Conservation (phyloP, 2,113 vertebrate genomes). For the Cyprinodon variegatus region DNA sequence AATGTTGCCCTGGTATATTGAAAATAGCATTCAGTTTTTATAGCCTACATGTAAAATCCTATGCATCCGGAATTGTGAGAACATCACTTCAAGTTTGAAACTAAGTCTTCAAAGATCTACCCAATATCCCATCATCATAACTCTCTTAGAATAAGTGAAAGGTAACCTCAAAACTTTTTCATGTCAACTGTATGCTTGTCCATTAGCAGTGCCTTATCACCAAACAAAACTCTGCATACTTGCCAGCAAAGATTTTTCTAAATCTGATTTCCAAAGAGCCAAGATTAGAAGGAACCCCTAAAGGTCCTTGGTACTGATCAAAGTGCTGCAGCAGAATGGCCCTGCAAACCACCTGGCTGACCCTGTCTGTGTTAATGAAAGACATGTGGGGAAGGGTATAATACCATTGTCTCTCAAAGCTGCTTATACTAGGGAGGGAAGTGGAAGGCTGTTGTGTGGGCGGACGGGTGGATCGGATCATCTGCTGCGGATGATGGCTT, state of each 20-base stretch:
- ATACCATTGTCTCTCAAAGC: constrained; percentile 72
- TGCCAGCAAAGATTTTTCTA: no score
- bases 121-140: background rate
- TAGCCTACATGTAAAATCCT: no score
- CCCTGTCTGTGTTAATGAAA: constrained; percentile 37
- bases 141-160: background rate
- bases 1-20: no score
- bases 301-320: background rate
- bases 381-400: constrained; percentile 66
- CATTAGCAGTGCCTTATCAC: no score
- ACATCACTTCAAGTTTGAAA: no score
- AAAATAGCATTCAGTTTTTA: no score
- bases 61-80: no score
- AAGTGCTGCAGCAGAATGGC: background rate
- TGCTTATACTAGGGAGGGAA: constrained; percentile 62
- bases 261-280: background rate
- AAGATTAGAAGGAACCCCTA: background rate
- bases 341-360: constrained; percentile 8
- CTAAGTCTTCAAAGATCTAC: background rate
- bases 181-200: no score
- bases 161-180: no score
- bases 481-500: constrained; percentile 54
- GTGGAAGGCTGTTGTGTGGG: constrained; percentile 40
- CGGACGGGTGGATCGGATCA: constrained; percentile 63
- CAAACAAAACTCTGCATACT: no score